A percentile compares a stretch with the other conserved stretches of the same genome.
Evolutionary conservation across 2,113 vertebrate genomes (phyloP).

Genomic region (Eptesicus fuscus): DNA sequence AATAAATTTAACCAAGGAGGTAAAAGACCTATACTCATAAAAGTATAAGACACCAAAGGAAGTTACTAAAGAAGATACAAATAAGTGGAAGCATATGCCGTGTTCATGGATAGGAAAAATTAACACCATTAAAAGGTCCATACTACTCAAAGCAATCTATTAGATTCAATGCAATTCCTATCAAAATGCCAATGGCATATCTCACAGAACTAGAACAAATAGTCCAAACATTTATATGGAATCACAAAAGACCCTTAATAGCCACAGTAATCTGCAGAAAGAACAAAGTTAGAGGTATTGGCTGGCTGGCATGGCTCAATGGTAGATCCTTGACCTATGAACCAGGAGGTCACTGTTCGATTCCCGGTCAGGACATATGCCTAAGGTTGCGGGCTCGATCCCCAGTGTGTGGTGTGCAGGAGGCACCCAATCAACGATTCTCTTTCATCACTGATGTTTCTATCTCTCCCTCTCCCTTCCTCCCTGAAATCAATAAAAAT

Average conservation of each 20-base stretch:
- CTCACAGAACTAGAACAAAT: neutral
- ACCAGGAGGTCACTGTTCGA: no score
- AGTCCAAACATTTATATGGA: neutral
- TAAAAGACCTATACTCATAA: neutral
- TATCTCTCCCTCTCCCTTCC: no score
- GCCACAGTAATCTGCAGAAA: neutral
- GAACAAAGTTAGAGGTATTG: neutral
- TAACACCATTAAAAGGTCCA: neutral
- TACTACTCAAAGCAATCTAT: neutral
- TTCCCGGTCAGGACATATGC: no score
- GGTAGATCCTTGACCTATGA: no score
- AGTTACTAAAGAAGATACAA: neutral
- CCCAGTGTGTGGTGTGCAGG: no score
- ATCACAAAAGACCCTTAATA: neutral
- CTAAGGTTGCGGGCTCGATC: no score
- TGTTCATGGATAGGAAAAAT: neutral
- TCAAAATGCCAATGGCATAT: neutral
- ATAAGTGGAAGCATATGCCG: neutral
- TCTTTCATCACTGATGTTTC: no score
- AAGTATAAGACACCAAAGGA: neutral
- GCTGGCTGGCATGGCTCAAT: no score
- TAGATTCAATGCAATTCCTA: neutral
- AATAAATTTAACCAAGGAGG: neutral
- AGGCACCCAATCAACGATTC: no score
- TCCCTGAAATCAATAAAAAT: no score